phyloP scores from a whole-genome alignment of 2,113 vertebrate genomes.

The Leptodactylus fuscus region DNA sequence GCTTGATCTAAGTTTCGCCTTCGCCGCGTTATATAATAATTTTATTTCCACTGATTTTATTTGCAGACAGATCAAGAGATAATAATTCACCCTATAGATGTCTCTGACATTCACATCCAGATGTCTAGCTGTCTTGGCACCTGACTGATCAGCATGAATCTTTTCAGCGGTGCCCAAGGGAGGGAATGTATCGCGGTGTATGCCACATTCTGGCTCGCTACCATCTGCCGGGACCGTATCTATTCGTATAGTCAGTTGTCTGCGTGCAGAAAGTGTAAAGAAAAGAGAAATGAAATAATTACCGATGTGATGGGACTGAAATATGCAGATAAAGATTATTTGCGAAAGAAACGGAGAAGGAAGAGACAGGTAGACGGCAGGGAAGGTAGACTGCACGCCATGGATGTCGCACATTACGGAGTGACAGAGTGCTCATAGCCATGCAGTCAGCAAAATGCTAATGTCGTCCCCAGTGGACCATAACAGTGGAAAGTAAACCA shows the following conservation, averaged over 20 bases:
- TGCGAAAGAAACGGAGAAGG: neutral
- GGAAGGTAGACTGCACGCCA: neutral
- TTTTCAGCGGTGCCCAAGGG: constrained; percentile 35
- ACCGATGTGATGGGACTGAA: neutral
- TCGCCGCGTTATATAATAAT: constrained; percentile 12
- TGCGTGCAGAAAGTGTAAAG: neutral
- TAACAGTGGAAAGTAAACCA: constrained; percentile 55
- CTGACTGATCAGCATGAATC: constrained; percentile 42
- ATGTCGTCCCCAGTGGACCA: constrained; percentile 51
- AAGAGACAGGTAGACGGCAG: too few species aligned
- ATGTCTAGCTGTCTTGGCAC: constrained; percentile 39
- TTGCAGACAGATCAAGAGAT: constrained; percentile 35
- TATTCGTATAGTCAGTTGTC: constrained; percentile 8
- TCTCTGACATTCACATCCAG: constrained; percentile 48
- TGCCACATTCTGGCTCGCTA: constrained; percentile 4
- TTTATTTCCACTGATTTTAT: constrained; percentile 9
- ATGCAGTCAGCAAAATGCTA: constrained; percentile 58
- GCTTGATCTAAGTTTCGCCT: neutral
- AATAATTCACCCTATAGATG: constrained; percentile 48
- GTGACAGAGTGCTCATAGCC: constrained; percentile 23
- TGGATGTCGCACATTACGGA: constrained; percentile 26
- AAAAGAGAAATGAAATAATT: neutral
- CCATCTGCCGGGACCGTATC: constrained; percentile 35
- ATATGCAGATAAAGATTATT: neutral
- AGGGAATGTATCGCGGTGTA: constrained; percentile 12